Evolutionary conservation across 2,113 vertebrate genomes (phyloP), one percentile per base, ranked within the genome.

Genomic region (Prunella fulvescens): DNA sequence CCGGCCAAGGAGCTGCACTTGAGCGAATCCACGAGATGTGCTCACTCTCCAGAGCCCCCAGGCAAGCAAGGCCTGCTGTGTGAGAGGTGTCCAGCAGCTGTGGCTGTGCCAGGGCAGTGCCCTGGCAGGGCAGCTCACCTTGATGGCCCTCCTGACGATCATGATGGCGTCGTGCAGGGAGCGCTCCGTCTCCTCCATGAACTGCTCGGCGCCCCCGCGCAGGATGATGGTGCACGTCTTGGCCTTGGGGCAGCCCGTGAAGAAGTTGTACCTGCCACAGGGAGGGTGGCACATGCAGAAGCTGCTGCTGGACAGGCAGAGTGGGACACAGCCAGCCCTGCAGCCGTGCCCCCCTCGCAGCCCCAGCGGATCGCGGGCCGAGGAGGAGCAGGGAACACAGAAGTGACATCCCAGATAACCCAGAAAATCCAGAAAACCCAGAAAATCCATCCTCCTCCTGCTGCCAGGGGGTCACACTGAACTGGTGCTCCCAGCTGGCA

Each of bases 91-190:
- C 79, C 71, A 48, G 22, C 50, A 74, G n/a, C 6, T 14, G 4
- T 11, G 64, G 62, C 57, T 11, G 56, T 14, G 57, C 58, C 60
- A 20, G 45, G 19, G 37, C 42, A 44, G 45, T 22, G 60, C 39
- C 24, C 48, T 50, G 50, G 50, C 22, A 35, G 57, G 6, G 10
- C 19, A 48, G 14, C 65, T 33, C 54, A 99, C 99, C 99, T 99
- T 99, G 96, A 99, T 99, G 37, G 99, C 99, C 60, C 99, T 98
- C 92, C 99, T 98, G 60, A 99, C 99, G 1, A 99, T 99, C 99
- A 99, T 99, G 97, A 99, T 99, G 96, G 99, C 99, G 2, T 99
- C 99, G 1, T 99, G 99, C 91, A 99, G 98, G 9, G 99, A 99
- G 7, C 99, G 98, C 78, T 99, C 99, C 0, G 99, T 99, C 98